Evolutionary conservation across 1,140 invertebrate species (phyloP).

Genomic region (Pectinophora gossypiella): DNA sequence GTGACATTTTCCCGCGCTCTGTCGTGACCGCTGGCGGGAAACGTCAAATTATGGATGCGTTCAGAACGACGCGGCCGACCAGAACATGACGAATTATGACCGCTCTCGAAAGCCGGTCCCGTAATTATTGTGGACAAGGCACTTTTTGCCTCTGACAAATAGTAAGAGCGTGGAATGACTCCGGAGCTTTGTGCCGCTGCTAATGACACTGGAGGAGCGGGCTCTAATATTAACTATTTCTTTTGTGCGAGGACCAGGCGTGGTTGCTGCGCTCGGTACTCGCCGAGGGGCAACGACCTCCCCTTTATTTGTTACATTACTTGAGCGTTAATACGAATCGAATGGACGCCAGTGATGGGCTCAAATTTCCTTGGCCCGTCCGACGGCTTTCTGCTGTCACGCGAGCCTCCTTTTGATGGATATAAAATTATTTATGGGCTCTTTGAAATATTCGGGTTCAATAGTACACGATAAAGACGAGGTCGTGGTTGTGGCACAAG

Average conservation of each 20-base stretch:
- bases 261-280: slow-evolving; percentile 47
- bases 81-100: slow-evolving; percentile 73
- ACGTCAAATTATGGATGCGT: slow-evolving; percentile 68
- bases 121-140: slow-evolving; percentile 74
- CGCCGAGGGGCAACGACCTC: slow-evolving; percentile 43
- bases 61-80: slow-evolving; percentile 61
- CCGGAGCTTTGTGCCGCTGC: slow-evolving; percentile 63
- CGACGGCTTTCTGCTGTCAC: slow-evolving; percentile 51
- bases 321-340: slow-evolving; percentile 67
- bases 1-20: slow-evolving; percentile 37
- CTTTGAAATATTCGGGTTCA: slow-evolving; percentile 13
- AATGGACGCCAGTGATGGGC: slow-evolving; percentile 57
- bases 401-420: slow-evolving; percentile 51
- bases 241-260: slow-evolving; percentile 60
- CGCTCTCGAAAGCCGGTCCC: slow-evolving; percentile 65
- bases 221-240: slow-evolving; percentile 73
- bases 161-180: slow-evolving; percentile 67
- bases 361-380: slow-evolving; percentile 55
- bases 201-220: slow-evolving; percentile 66
- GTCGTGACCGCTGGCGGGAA: slow-evolving; percentile 54
- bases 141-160: slow-evolving; percentile 73
- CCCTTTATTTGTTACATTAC: slow-evolving; percentile 69
- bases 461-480: background rate
- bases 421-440: slow-evolving; percentile 47
- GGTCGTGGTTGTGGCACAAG: background rate